Evolutionary conservation across 2,888 invertebrate genomes (phyloP).

Genomic region (Lapara coniferarum): DNA sequence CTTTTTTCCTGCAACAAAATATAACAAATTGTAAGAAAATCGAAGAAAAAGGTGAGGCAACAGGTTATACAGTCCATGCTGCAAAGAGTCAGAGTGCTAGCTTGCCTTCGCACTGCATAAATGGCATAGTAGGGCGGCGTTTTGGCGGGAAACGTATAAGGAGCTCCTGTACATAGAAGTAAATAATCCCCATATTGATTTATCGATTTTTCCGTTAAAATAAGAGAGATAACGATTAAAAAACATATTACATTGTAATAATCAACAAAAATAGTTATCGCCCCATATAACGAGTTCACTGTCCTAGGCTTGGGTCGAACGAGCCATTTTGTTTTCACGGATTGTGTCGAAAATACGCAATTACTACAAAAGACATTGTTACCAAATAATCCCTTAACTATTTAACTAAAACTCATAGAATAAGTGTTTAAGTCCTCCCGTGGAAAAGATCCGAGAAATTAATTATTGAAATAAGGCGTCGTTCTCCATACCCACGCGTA

Average conservation of each 20-base stretch:
- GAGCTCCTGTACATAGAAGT: conserved; percentile 38
- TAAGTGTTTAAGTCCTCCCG: conserved; percentile 72
- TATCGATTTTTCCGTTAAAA: conserved; percentile 39
- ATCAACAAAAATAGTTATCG: conserved; percentile 69
- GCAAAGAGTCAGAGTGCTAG: conserved; percentile 45
- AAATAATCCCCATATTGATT: conserved; percentile 34
- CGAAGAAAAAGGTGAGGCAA: conserved; percentile 43
- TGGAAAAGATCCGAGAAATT: conserved; percentile 82
- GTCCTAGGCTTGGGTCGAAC: conserved; percentile 80
- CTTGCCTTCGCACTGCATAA: conserved; percentile 56
- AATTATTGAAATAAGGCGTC: conserved; percentile 81
- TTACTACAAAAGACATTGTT: conserved; percentile 74
- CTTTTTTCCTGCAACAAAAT: conserved; percentile 74
- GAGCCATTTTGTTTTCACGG: conserved; percentile 84
- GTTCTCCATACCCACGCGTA: conserved; percentile 79
- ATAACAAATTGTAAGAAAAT: not conserved
- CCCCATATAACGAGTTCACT: conserved; percentile 80
- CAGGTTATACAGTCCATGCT: conserved; percentile 63
- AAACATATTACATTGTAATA: conserved; percentile 42
- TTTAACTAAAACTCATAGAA: conserved; percentile 76
- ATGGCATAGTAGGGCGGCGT: conserved; percentile 69
- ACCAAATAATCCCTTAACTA: conserved; percentile 73
- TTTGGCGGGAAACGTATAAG: conserved; percentile 82
- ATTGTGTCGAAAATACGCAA: conserved; percentile 82
- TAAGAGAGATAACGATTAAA: conserved; percentile 39